Base-by-base conservation (phyloP, 2,797 vertebrate genomes). In the Rhincodon typus region DNA sequence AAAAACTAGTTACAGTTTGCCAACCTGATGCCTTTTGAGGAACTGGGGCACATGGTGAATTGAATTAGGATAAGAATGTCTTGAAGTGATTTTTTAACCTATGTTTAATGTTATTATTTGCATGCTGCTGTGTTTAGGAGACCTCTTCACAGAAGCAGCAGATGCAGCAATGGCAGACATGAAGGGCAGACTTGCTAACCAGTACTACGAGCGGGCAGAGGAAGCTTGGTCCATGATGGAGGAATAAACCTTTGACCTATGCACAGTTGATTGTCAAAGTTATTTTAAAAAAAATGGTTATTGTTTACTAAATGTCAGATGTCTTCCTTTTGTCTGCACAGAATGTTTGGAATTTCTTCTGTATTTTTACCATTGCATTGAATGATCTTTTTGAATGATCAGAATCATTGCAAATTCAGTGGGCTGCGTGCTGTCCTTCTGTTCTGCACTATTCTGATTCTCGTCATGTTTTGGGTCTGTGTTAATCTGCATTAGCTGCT, bases 141-240 rank as follows among this genome's bases (percentile, higher is more conserved):
- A 99, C 95, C 96, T 99, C 96, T 99, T 99, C 96, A 99, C 98
- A 17, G 98, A 98, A 97, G 99, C 99, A 0, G 99, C 99, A 0
- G 99, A 99, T 96, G 98, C 98, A 0, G 99, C 99, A 0, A 99
- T 98, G 98, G 98, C 98, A 94, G 99, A 98, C 87, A 99, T 99
- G 99, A 99, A 99, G 95, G 99, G 99, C 91, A 98, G 99, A 34
- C 96, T 99, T 96, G 99, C 99, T 79, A 99, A 98, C 97, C 97
- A 98, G 96, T 99, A 99, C 97, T 99, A 99, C 96, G 97, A 99
- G 97, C 99, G 98, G 97, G 99, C 99, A 0, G 99, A 99, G 96
- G 99, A 99, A 96, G 99, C 98, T 93, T 99, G 99, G 99, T 98
- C 98, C 0, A 96, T 98, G 96, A 98, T 99, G 98, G 98, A 99